Conservation (phyloP, 2,888 invertebrate species). For the Drosophila hawaiiensis region DNA sequence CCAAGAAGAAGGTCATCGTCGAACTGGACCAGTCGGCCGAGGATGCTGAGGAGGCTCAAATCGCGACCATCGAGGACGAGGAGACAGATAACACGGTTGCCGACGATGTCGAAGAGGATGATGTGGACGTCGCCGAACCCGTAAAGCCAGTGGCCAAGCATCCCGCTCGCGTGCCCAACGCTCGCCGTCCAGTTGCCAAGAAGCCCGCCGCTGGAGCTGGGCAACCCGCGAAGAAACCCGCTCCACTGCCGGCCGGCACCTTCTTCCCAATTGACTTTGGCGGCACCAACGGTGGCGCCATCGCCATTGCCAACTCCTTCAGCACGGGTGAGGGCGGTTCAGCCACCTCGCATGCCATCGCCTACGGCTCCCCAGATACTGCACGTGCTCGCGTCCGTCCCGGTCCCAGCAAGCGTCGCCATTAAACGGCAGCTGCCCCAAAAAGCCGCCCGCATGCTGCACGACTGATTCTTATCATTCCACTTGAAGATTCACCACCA, state of each 20-base stretch:
- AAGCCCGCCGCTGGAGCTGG: constrained; percentile 58
- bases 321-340: constrained; percentile 85
- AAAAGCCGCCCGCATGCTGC: constrained; percentile 15
- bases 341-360: constrained; percentile 85
- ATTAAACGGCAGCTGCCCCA: constrained; percentile 43
- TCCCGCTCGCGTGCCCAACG: constrained; percentile 77
- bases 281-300: constrained; percentile 84
- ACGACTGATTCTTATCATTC: constrained; percentile 50
- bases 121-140: constrained; percentile 66
- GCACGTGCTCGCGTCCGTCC: constrained; percentile 79
- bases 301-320: constrained; percentile 85
- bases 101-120: constrained; percentile 74
- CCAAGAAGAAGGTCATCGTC: constrained; percentile 83
- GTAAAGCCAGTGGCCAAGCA: constrained; percentile 65
- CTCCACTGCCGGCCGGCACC: constrained; percentile 81
- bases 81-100: constrained; percentile 70
- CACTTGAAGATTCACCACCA: constrained; percentile 44
- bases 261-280: constrained; percentile 85
- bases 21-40: constrained; percentile 82
- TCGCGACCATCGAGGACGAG: constrained; percentile 65
- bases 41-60: constrained; percentile 64
- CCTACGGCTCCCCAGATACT: constrained; percentile 84
- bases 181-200: constrained; percentile 80
- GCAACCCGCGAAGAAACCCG: constrained; percentile 70
- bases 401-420: constrained; percentile 75